A percentile compares a stretch with the other conserved stretches of the same genome.
These are phyloP conservation scores for Brachyptera putata DNA, from an alignment of 2,888 invertebrate species.

Conservation along the genomic window DNA sequence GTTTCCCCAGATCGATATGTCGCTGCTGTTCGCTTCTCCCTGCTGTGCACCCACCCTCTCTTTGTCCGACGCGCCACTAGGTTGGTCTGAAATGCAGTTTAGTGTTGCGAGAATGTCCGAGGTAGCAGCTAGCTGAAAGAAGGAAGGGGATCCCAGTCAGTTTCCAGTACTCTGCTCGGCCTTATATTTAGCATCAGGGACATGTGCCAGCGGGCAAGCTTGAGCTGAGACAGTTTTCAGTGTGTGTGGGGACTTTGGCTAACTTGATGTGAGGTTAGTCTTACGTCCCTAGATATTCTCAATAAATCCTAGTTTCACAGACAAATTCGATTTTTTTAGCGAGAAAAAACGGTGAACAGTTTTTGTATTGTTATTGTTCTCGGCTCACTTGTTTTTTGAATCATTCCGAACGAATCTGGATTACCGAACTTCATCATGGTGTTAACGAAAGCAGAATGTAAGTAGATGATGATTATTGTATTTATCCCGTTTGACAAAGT, in stretches of 20 bases:
- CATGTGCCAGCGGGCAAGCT: slow-evolving; percentile 29
- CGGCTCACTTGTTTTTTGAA: background rate
- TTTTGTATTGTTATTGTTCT: background rate
- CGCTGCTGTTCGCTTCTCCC: background rate
- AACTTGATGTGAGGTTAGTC: slow-evolving; percentile 15
- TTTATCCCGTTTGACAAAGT: slow-evolving; percentile 10
- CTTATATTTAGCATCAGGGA: slow-evolving; percentile 32
- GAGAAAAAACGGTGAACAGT: too few relatives aligned
- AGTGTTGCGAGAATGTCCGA: background rate
- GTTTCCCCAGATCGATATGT: background rate
- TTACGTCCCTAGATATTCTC: slow-evolving; percentile 16
- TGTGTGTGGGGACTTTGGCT: slow-evolving; percentile 21
- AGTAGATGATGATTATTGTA: slow-evolving; percentile 38
- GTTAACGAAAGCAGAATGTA: slow-evolving; percentile 45
- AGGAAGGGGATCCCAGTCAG: background rate
- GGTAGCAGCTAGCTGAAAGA: background rate
- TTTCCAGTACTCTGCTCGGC: slow-evolving; percentile 24
- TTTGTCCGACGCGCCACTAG: background rate
- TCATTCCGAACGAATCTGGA: slow-evolving; percentile 21
- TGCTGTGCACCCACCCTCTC: too few relatives aligned
- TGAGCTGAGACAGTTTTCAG: slow-evolving; percentile 10
- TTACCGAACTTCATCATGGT: slow-evolving; percentile 41
- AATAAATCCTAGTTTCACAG: background rate
- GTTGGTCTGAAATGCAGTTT: background rate
- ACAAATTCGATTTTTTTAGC: background rate